Base-by-base conservation (phyloP, 2,888 invertebrate species). In the Germaria angustata region DNA sequence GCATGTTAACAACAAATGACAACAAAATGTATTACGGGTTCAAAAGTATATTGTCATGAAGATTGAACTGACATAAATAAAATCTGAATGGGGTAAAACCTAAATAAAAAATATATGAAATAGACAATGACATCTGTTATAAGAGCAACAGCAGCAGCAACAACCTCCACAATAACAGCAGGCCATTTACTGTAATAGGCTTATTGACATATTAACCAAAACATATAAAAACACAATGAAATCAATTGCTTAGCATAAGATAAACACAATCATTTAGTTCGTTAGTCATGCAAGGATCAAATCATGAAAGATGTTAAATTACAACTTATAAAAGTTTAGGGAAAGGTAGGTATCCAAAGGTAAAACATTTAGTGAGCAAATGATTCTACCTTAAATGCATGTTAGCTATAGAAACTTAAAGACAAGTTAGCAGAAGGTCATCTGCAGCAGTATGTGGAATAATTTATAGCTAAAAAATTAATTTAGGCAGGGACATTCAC, bases 11-110 rank as follows among this genome's bases (percentile, higher is more conserved):
- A 73, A 68, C 17, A 69, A 77, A 66, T 76, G 76, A 76, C 79
- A 80, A 80, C 68, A 83, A 77, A 72, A 76, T 76, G 46, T 76
- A 79, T 69, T 63, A 61, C 39, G 61, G 75, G 63, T 77, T 77
- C 69, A 8, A 77, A 69, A 84, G 69, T 73, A 63, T 72, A 84
- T 77, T 84, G 83, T 73, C 83, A 77, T 84, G 32, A 73, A 77
- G 72, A 72, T 80, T 17, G 34, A 51, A 61, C 59, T 73, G 59
- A 36, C 41, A 66, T 11, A 55, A 63, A 78, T 71, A 71, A 69
- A 51, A 61, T 46, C 17, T 36, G 46, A 57, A 75, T 65, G 17
- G 41, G 39, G 36, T 53, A 57, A 41, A 36, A 34, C 20, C 22
- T 15, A 24, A 66, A 65, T 13, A 17, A 24, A 46, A 55, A 46